Base-by-base conservation (phyloP, 1,140 invertebrate species). In the Drosophila arawakana region DNA sequence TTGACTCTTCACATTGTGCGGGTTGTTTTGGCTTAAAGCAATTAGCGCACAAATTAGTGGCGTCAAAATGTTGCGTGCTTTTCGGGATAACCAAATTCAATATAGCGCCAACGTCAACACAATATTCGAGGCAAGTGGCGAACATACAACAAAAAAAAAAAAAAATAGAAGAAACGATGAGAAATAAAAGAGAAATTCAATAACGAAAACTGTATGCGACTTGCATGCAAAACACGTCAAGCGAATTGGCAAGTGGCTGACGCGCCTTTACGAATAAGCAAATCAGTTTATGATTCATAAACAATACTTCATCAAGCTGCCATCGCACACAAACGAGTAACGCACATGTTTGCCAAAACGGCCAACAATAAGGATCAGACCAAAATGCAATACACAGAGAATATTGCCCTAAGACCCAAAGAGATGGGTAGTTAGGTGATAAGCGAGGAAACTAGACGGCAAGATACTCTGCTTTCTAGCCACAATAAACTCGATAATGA, bases 271-370 rank as follows among this genome's bases (percentile, higher is more conserved):
- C 63, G 71, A 67, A 44, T 68, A 82, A 74, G 73, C 80, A 86
- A 86, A 86, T 86, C 80, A 79, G 83, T 86, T 86, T 86, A 82
- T 82, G 82, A 82, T 86, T 78, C 79, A 79, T 81, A 82, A 82
- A 86, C 83, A 86, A 86, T 88, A 86, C 83, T 86, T 86, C 82
- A 86, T 86, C 83, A 88, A 78, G 76, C 78, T 71, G 61, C 52
- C 74, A 84, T 47, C 73, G 52, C 39, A 41, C 15, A 57, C 62
- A 73, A 44, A 66, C 62, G 67, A 58, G 30, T 25, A 69, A 47
- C 43, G 57, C 79, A 77, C 62, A 76, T 75, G 76, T 78, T 83
- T 73, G 71, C 52, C 54, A 68, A 82, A 30, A 76, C 62, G 73
- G 68, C 60, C 71, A 63, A 68, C 78, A 81, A 86, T 81, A 86